phyloP scores from a whole-genome alignment of 2,113 vertebrate genomes.

The Actinemys pallida region DNA sequence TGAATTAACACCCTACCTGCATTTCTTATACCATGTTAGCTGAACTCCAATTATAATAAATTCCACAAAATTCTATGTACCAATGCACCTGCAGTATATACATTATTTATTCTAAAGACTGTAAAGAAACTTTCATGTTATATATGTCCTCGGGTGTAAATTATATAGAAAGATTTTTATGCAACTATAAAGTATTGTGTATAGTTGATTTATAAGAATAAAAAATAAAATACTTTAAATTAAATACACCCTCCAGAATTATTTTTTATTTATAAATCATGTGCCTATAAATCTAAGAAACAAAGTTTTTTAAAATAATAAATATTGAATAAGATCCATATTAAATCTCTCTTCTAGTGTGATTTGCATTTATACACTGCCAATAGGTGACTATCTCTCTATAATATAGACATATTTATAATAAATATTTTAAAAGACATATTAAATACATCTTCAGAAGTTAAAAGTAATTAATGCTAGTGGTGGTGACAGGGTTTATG shows the following conservation, averaged over 20 bases:
- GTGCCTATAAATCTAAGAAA: slow-evolving; percentile 49
- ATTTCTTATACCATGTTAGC: neutral
- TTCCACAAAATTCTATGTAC: neutral
- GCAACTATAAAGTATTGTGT: slow-evolving; percentile 62
- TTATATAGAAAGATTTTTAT: slow-evolving; percentile 1
- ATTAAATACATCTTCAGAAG: slow-evolving; percentile 26
- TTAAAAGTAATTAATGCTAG: slow-evolving; percentile 38
- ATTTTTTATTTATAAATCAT: slow-evolving; percentile 66
- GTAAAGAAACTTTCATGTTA: slow-evolving; percentile 24
- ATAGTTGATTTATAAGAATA: neutral
- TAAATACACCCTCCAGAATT: slow-evolving; percentile 38
- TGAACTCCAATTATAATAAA: neutral
- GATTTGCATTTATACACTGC: slow-evolving; percentile 39
- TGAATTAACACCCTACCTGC: neutral
- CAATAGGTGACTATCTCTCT: neutral
- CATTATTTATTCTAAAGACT: neutral
- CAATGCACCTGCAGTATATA: neutral
- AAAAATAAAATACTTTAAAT: slow-evolving; percentile 41
- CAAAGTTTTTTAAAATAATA: slow-evolving; percentile 49
- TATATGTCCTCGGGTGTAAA: slow-evolving; percentile 33
- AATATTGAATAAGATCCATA: slow-evolving; percentile 53
- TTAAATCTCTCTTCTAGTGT: slow-evolving; percentile 34
- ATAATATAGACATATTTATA: slow-evolving; percentile 7
- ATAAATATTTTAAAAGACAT: slow-evolving; percentile 51
- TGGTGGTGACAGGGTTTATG: slow-evolving; percentile 5